Conservation (phyloP, 2,797 vertebrate species). For the Discoglossus pictus region DNA sequence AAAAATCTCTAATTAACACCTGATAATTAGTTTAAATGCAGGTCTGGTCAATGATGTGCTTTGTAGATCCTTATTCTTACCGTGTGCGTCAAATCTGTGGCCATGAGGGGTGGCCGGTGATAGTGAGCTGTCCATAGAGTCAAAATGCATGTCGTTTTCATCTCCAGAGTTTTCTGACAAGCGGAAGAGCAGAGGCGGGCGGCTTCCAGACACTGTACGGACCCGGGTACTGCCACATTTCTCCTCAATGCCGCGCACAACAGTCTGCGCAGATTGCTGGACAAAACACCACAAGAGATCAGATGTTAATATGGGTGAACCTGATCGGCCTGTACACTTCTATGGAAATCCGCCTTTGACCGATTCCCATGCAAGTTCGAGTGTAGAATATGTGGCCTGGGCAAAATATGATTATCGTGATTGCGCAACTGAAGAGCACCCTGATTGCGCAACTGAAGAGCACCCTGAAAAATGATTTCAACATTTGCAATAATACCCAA, state of each 20-base stretch:
- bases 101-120: conserved; percentile 72
- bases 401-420: too few relatives aligned
- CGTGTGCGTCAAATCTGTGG: conserved; percentile 65
- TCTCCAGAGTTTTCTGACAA: conserved; percentile 90
- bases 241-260: conserved; percentile 89
- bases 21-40: too few relatives aligned
- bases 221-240: conserved; percentile 85
- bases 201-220: conserved; percentile 80
- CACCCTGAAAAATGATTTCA: too few relatives aligned
- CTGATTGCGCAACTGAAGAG: too few relatives aligned
- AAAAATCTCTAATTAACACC: too few relatives aligned
- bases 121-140: conserved; percentile 84
- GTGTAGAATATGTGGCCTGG: too few relatives aligned
- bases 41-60: too few relatives aligned
- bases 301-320: not conserved
- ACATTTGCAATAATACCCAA: too few relatives aligned
- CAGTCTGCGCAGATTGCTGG: conserved; percentile 88
- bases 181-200: conserved; percentile 79
- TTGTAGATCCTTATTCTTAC: conserved; percentile 64
- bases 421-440: too few relatives aligned
- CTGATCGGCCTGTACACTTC: too few relatives aligned
- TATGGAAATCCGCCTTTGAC: too few relatives aligned
- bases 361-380: too few relatives aligned
- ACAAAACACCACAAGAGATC: not conserved
- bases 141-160: conserved; percentile 80